Base-by-base conservation (phyloP, 1,140 invertebrate species). In the Sitodiplosis mosellana region DNA sequence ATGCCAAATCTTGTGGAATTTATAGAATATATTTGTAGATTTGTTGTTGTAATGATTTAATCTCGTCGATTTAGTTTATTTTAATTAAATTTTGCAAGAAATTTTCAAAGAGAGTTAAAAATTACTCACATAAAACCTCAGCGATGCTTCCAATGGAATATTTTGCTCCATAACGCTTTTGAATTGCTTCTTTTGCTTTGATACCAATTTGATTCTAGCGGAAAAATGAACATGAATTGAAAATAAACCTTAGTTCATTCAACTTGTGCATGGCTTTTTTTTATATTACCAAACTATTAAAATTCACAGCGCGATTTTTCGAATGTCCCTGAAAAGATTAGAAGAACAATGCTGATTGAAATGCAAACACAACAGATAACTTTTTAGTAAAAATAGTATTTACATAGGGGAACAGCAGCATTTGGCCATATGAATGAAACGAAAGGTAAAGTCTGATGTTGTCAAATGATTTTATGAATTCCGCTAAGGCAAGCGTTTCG, bases 361-460 rank as follows among this genome's bases (percentile, higher is more conserved):
- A 27, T 27, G 27, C 27, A 27, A 3, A 27, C 27, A 27, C 10
- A 5, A 5, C 10, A 5, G 27, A 5, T 27, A 27, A 27, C 27
- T 27, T 27, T 5, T 10, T 27, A 27, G 27, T 5, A 27, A 27
- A 27, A 5, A 27, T 27, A 5, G 4, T 27, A 27, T 10, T 27
- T 10, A 27, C 27, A 10, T 5, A 86, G 0, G 82, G 81, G 37
- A 81, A 69, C 15, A 85, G 62, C 40, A 83, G 63, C 56, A 81
- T 66, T 56, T 85, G 81, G 0, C 77, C 76, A 56, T 80, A 88
- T 8, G 81, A 82, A 57, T 90, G 86, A 49, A 87, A 73, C 0
- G 76, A 76, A 67, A 41, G 72, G 48, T 69, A 72, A 27, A 70
- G 4, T 18, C 10, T 7, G 18, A 19, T 21, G 18, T 43, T 18